Percentiles rank a stretch among this genome's conserved stretches.
Conservation (phyloP, 2,113 vertebrate species). For the Pycnonotus jocosus region DNA sequence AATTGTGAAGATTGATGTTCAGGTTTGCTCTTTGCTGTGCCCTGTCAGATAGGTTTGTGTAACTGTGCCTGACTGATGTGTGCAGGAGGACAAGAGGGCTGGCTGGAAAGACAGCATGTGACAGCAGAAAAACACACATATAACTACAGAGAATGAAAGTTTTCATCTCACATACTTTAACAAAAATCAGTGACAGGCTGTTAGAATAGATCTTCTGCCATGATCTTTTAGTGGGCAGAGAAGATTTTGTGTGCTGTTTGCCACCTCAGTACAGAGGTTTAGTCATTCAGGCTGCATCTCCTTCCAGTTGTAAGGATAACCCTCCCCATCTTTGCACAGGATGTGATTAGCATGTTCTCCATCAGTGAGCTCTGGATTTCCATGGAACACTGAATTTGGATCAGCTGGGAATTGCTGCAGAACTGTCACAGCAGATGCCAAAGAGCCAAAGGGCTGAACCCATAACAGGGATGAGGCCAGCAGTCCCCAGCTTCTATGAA, state of each 20-base stretch:
- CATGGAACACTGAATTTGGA: neutral
- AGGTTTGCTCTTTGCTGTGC: neutral
- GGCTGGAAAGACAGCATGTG: accelerated
- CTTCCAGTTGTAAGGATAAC: neutral
- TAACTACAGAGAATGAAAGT: neutral
- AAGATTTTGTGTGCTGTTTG: neutral
- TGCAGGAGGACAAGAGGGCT: neutral
- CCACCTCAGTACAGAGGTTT: accelerated
- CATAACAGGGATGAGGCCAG: neutral
- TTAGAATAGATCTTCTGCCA: neutral
- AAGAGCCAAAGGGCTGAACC: neutral
- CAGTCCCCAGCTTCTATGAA: neutral
- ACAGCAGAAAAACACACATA: neutral
- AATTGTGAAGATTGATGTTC: neutral
- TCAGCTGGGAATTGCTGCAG: neutral
- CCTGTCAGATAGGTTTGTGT: neutral
- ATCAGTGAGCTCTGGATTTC: neutral
- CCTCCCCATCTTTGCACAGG: neutral
- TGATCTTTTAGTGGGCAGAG: neutral
- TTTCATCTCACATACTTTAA: neutral
- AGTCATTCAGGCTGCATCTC: neutral
- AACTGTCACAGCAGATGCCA: neutral
- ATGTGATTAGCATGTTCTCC: neutral
- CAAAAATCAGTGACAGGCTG: neutral
- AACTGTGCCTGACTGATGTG: neutral